Conservation (phyloP, 2,888 invertebrate species). For the Dendrolimus pini region DNA sequence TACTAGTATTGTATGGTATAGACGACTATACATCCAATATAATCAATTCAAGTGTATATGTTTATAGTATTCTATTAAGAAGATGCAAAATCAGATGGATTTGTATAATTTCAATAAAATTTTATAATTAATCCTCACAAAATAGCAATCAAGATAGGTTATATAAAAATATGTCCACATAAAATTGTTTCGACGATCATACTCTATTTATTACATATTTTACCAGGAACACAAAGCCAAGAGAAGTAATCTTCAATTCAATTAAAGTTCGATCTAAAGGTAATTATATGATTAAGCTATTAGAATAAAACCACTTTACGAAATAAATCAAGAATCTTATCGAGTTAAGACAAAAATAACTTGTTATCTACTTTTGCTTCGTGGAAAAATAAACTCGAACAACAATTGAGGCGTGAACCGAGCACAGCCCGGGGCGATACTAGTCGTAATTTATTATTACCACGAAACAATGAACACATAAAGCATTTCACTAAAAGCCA, state of each 20-base stretch:
- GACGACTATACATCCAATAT: no score
- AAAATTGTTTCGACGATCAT: no score
- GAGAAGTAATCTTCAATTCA: not conserved
- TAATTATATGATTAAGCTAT: not conserved
- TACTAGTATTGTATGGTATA: no score
- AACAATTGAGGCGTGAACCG: not conserved
- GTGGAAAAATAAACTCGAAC: not conserved
- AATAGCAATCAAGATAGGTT: no score
- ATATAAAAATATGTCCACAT: no score
- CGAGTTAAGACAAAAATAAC: not conserved
- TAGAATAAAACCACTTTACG: not conserved
- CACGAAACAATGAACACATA: conserved; percentile 63
- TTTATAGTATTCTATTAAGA: no score
- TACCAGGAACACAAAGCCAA: not conserved
- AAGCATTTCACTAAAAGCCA: conserved; percentile 64
- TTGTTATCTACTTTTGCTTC: not conserved
- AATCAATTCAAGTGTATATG: no score
- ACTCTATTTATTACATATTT: no score
- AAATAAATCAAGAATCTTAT: not conserved
- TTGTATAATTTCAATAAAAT: no score
- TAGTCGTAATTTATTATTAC: conserved; percentile 50
- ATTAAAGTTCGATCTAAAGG: not conserved
- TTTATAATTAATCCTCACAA: no score
- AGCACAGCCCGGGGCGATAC: not conserved
- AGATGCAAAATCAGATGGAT: no score